phyloP scores from a whole-genome alignment of 2,113 vertebrate genomes.

The Argyrosomus japonicus region DNA sequence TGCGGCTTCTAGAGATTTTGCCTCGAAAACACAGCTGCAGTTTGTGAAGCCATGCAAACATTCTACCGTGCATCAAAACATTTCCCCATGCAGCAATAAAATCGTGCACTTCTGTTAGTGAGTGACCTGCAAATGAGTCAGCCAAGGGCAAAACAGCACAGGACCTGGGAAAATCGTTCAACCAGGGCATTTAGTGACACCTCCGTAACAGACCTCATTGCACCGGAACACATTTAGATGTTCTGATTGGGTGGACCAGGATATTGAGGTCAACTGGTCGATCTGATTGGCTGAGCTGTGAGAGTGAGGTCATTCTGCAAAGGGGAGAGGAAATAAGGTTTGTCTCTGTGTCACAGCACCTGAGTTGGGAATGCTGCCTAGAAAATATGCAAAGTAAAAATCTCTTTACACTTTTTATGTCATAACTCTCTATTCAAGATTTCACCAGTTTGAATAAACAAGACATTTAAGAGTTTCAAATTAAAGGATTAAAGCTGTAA shows the following conservation, averaged over 20 bases:
- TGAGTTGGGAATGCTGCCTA: slow-evolving; percentile 2
- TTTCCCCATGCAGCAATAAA: slow-evolving; percentile 13
- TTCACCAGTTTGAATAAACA: neutral
- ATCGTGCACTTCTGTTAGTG: neutral
- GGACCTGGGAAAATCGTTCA: slow-evolving; percentile 72
- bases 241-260: slow-evolving; percentile 80
- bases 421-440: neutral
- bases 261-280: slow-evolving; percentile 79
- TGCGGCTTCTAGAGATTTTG: slow-evolving; percentile 1
- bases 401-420: neutral
- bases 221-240: slow-evolving; percentile 77
- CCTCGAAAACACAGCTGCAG: neutral
- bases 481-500: neutral
- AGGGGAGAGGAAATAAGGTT: slow-evolving; percentile 82
- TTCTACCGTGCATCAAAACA: slow-evolving; percentile 4
- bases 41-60: slow-evolving; percentile 20
- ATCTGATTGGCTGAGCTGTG: slow-evolving; percentile 73
- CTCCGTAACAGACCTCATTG: slow-evolving; percentile 49
- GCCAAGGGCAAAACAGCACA: slow-evolving; percentile 38
- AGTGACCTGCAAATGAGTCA: slow-evolving; percentile 51
- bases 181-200: slow-evolving; percentile 60
- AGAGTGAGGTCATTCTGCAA: slow-evolving; percentile 68
- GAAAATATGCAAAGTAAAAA: neutral
- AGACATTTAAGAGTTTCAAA: neutral
- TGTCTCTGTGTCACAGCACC: slow-evolving; percentile 63